These are phyloP conservation scores for Nomada ruficornis DNA, from an alignment of 2,888 invertebrate genomes.

Conservation along the genomic window DNA sequence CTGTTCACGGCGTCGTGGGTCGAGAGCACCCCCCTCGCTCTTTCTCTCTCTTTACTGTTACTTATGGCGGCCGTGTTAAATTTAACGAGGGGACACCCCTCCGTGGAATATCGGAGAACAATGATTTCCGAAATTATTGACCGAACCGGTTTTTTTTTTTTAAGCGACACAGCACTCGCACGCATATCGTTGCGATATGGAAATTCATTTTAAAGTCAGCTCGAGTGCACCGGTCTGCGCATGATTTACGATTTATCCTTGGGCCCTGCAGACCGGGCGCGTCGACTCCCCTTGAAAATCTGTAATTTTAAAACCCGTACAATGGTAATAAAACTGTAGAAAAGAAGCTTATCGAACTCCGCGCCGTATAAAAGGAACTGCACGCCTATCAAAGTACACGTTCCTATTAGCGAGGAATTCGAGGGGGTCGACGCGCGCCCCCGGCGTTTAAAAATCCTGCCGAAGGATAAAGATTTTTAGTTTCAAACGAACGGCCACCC, in stretches of 20 bases:
- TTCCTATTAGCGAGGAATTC: not conserved
- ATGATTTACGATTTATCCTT: not conserved
- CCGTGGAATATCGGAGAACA: conserved; percentile 64
- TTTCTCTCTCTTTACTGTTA: conserved; percentile 35
- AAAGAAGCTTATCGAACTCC: not conserved
- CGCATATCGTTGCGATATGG: not conserved
- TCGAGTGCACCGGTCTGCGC: not conserved
- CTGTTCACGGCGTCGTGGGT: conserved; percentile 56
- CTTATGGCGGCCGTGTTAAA: conserved; percentile 68
- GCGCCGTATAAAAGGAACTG: not conserved
- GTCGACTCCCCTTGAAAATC: not conserved
- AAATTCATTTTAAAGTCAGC: not conserved
- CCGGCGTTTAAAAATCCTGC: conserved; percentile 12
- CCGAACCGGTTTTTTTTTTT: conserved; percentile 26
- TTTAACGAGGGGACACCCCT: conserved; percentile 69
- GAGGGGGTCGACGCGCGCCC: not conserved
- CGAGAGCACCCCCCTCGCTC: conserved; percentile 22
- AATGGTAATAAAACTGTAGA: not conserved
- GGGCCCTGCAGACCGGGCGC: not conserved
- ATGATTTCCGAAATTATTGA: conserved; percentile 60
- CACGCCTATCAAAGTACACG: conserved; percentile 3
- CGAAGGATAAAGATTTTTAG: conserved; percentile 53
- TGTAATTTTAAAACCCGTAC: not conserved
- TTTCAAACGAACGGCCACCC: conserved; percentile 52
- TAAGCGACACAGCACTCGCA: too few species aligned